phyloP scores from a whole-genome alignment of 2,888 invertebrate genomes.

The Tinea semifulvella region DNA sequence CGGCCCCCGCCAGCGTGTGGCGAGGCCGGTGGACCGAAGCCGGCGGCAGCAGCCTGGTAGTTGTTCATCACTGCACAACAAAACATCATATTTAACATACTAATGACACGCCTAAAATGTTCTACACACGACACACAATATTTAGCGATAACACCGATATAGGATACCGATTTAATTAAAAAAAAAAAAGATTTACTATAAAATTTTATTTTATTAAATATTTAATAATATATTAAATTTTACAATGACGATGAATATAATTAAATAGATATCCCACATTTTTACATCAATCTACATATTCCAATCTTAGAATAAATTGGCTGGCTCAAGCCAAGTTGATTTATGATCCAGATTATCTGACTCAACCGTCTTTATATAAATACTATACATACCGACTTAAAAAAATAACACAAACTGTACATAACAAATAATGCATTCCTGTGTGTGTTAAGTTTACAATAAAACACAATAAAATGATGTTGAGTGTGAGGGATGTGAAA shows the following conservation, averaged over 20 bases:
- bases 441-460: conserved; percentile 2
- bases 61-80: conserved; percentile 88
- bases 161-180: conserved; percentile 3
- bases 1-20: conserved; percentile 79
- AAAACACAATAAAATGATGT: conserved; percentile 6
- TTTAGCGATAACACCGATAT: not conserved
- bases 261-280: conserved; percentile 4
- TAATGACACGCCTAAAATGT: not conserved
- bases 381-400: conserved; percentile 6
- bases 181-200: no score
- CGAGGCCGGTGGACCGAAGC: conserved; percentile 84
- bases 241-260: not conserved
- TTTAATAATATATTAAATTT: conserved; percentile 4
- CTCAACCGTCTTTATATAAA: not conserved
- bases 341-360: no score
- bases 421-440: conserved; percentile 8
- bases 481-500: not conserved
- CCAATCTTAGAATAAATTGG: not conserved
- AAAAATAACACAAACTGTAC: conserved; percentile 5
- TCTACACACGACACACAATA: conserved; percentile 3
- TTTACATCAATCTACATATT: conserved; percentile 4
- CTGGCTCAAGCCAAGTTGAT: not conserved
- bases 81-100: not conserved
- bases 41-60: conserved; percentile 87
- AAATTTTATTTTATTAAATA: not conserved